Evolutionary conservation across 1,140 invertebrate species (phyloP).

Genomic region (Elysia chlorotica): DNA sequence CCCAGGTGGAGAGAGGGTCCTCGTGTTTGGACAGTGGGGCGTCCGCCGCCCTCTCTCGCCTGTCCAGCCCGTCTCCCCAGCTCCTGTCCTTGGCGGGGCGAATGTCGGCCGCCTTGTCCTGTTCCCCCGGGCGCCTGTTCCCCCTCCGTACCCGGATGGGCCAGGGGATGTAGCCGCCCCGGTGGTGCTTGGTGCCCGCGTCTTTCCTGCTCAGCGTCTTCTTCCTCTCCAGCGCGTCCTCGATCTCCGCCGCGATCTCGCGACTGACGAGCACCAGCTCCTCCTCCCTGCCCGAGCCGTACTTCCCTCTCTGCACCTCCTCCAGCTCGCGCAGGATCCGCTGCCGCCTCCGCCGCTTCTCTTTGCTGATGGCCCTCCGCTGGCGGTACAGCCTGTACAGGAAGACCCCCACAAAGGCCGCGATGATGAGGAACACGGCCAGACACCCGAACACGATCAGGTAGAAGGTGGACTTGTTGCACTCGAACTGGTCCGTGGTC

Average conservation of each 20-base stretch:
- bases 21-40: no score
- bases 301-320: not conserved
- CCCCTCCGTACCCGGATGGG: not conserved
- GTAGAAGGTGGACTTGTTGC: constrained; percentile 27
- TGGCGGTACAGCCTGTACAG: constrained; percentile 33
- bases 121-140: not conserved
- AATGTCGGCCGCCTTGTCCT: not conserved
- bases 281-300: not conserved
- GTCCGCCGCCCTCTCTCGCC: not conserved
- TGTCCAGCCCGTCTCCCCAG: not conserved
- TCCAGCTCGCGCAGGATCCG: not conserved
- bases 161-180: not conserved
- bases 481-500: constrained; percentile 26
- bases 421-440: constrained; percentile 27
- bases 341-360: not conserved
- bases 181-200: not conserved
- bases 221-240: not conserved
- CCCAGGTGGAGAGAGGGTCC: no score
- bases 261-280: not conserved
- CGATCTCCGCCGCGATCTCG: constrained; percentile 5
- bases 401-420: constrained; percentile 23
- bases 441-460: constrained; percentile 35
- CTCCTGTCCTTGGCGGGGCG: not conserved
- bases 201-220: not conserved
- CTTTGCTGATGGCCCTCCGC: no score